Evolutionary conservation across 1,140 invertebrate genomes (phyloP), one percentile per base, ranked within the genome.

Genomic region (Thalassaphorura encarpata): DNA sequence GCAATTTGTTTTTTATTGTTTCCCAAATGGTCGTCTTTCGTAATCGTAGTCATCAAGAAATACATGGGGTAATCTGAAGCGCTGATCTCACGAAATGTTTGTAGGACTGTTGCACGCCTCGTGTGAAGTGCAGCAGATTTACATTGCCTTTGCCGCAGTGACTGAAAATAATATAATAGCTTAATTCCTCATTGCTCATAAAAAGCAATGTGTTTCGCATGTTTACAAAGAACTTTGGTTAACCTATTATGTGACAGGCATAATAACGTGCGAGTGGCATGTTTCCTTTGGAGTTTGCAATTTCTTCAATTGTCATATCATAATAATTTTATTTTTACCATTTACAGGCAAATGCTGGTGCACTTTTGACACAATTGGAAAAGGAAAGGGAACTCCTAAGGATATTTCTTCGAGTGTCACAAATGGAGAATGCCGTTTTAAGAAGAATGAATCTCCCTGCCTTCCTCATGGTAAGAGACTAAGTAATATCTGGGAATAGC

Each of bases 381-480:
- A 94, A 93, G 72, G 92, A 97, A 66, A 94, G 94, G 70, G 92
- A 97, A 71, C 77, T 97, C 26, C 74, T 97, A 27, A 77, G 90
- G 67, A 93, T 96, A 71, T 97, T 97, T 70, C 75, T 97, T 11
- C 82, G 87, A 69, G 93, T 94, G 18, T 95, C 90, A 1, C 93
- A 96, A 74, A 93, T 94, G 85, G 92, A 97, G 70, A 96, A 97
- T 68, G 81, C 86, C 0, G 83, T 93, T 31, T 73, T 97, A 55
- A 77, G 92, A 62, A 78, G 91, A 63, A 95, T 97, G 91, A 95
- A 95, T 71, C 78, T 97, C 18, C 92, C 94, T 72, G 94, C 92
- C 6, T 97, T 97, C 72, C 78, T 97, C 23, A 96, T 96, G 91
- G 88, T 92, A 75, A 76, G 71, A 68, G n/a, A 47, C 45, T 13